A percentile compares a stretch with the other conserved stretches of the same genome.
Evolutionary conservation across 1,140 invertebrate species (phyloP).

Genomic region (Vanessa atalanta): DNA sequence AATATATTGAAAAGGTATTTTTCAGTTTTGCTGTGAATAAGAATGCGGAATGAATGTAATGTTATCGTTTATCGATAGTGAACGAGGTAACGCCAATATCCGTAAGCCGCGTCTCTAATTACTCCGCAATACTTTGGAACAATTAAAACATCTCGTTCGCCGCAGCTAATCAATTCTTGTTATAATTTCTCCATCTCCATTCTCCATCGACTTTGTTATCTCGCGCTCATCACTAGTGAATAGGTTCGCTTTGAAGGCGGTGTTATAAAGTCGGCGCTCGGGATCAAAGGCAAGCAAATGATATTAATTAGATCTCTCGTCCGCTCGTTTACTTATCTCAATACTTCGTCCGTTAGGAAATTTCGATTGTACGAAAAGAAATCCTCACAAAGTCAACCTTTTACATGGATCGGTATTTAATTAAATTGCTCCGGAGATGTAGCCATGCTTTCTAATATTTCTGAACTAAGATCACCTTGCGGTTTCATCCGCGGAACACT

Average conservation of each 20-base stretch:
- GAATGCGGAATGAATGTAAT: no score
- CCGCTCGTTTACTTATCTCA: conserved; percentile 25
- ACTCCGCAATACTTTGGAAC: no score
- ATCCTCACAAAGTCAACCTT: background rate
- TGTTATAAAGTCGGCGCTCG: conserved; percentile 8
- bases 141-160: background rate
- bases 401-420: background rate
- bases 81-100: no score
- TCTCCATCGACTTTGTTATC: background rate
- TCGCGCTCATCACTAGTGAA: background rate
- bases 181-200: background rate
- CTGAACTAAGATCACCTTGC: no score
- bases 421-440: background rate
- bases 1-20: no score
- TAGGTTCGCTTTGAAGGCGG: conserved; percentile 7
- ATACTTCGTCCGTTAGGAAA: conserved; percentile 12
- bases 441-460: no score
- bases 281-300: conserved; percentile 33
- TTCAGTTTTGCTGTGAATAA: no score
- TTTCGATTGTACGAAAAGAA: conserved; percentile 19
- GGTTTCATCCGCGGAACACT: no score
- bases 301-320: conserved; percentile 33
- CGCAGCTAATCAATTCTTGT: background rate
- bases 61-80: no score
- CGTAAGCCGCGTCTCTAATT: no score